These are phyloP conservation scores for Todiramphus chloris DNA, from an alignment of 2,113 vertebrate genomes.

Conservation along the genomic window DNA sequence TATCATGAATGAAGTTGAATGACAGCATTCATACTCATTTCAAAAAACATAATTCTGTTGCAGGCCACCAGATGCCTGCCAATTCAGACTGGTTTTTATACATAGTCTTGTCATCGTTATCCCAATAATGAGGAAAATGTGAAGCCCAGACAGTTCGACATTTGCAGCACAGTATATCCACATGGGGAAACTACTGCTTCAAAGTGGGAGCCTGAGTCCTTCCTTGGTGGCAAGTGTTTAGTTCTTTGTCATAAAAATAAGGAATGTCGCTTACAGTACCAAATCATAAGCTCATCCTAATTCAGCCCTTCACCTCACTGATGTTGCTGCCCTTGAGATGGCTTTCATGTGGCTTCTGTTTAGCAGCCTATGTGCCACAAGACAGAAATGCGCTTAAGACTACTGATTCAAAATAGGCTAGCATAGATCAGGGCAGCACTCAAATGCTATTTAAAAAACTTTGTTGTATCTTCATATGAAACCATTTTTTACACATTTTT, in stretches of 20 bases:
- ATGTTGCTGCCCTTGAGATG: background rate
- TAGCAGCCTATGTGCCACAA: background rate
- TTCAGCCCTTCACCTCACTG: background rate
- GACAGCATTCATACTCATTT: background rate
- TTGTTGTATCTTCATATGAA: background rate
- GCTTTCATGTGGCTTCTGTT: background rate
- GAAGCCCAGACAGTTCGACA: background rate
- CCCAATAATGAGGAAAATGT: background rate
- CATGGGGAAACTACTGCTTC: fast-evolving
- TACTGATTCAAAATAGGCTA: background rate
- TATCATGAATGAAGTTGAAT: background rate
- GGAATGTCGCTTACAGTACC: background rate
- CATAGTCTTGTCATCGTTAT: background rate
- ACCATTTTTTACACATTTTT: background rate
- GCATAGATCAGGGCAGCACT: background rate
- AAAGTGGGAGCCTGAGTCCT: background rate
- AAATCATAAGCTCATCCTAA: background rate
- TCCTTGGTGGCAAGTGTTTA: background rate
- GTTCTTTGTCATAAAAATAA: background rate
- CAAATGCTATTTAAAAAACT: background rate
- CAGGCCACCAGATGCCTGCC: background rate
- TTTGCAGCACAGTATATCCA: background rate
- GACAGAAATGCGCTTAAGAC: background rate
- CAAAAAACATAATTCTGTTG: background rate
- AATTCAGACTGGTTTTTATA: background rate